Conservation (phyloP, 2,113 vertebrate species). For the Orycteropus afer region DNA sequence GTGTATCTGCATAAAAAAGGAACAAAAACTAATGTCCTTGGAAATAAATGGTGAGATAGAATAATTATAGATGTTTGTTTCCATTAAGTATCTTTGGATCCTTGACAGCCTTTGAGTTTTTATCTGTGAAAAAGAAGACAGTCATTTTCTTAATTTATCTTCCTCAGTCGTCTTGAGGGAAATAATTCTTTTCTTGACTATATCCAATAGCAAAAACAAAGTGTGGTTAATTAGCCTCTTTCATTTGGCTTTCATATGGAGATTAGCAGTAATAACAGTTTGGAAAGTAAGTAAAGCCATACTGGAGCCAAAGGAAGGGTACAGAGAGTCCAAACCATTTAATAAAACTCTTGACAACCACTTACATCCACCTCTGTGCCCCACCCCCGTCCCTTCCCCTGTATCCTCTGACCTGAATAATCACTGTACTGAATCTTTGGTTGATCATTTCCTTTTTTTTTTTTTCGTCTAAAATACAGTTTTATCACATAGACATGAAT, state of each 20-base stretch:
- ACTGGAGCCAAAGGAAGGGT: neutral
- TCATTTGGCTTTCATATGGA: conserved; percentile 40
- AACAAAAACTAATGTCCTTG: conserved; percentile 54
- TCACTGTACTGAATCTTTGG: neutral
- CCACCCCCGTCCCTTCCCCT: neutral
- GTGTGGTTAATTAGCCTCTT: conserved; percentile 64
- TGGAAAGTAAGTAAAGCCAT: conserved; percentile 47
- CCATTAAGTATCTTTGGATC: conserved; percentile 45
- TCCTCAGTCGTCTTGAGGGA: conserved; percentile 49
- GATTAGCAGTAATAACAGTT: conserved; percentile 36
- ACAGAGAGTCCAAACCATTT: neutral
- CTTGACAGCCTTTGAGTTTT: conserved; percentile 50
- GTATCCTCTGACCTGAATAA: neutral
- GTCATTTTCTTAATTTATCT: conserved; percentile 59
- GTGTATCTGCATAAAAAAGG: conserved; percentile 4
- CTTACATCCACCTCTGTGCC: neutral
- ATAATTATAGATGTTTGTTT: conserved; percentile 62
- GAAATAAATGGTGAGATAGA: conserved; percentile 49
- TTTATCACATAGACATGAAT: neutral
- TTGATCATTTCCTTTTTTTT: neutral
- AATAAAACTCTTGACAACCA: conserved; percentile 39
- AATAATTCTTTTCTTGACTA: conserved; percentile 42
- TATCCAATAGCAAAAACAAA: conserved; percentile 61
- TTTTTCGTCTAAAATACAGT: neutral
- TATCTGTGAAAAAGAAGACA: conserved; percentile 31